Percentiles rank a stretch among this genome's conserved stretches.
Conservation (phyloP, 2,113 vertebrate species). For the Nycticryphes semicollaris region DNA sequence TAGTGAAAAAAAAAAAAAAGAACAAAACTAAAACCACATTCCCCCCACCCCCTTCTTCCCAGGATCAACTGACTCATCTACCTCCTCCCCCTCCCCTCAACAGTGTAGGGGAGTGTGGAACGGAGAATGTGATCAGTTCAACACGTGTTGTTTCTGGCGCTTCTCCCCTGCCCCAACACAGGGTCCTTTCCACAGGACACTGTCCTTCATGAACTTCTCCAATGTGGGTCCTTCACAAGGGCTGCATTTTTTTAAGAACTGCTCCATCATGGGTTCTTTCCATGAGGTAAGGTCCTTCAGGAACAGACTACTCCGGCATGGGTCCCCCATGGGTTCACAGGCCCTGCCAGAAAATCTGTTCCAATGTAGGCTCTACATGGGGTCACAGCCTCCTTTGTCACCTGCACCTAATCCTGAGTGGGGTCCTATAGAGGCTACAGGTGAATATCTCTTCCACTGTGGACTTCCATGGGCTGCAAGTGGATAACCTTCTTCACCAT, state of each 20-base stretch:
- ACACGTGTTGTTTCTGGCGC: accelerated
- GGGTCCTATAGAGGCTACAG: background rate
- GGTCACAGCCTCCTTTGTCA: accelerated
- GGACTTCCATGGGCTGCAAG: too few relatives aligned
- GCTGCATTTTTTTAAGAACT: background rate
- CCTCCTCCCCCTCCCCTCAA: background rate
- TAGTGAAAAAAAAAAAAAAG: background rate
- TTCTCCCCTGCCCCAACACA: background rate
- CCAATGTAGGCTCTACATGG: too few relatives aligned
- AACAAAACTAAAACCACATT: background rate
- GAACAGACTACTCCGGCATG: background rate
- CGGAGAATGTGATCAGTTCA: background rate
- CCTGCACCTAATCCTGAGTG: background rate
- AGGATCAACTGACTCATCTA: background rate
- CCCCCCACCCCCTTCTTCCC: background rate
- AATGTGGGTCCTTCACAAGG: accelerated
- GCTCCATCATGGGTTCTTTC: accelerated
- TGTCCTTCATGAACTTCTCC: background rate
- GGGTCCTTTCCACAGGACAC: background rate
- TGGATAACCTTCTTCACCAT: background rate
- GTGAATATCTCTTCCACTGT: background rate
- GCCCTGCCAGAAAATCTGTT: background rate
- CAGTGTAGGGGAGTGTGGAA: background rate
- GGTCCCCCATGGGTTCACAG: accelerated
- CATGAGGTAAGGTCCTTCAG: background rate